These are phyloP conservation scores for Dasypogon diadema DNA, from an alignment of 2,888 invertebrate genomes.

Conservation along the genomic window DNA sequence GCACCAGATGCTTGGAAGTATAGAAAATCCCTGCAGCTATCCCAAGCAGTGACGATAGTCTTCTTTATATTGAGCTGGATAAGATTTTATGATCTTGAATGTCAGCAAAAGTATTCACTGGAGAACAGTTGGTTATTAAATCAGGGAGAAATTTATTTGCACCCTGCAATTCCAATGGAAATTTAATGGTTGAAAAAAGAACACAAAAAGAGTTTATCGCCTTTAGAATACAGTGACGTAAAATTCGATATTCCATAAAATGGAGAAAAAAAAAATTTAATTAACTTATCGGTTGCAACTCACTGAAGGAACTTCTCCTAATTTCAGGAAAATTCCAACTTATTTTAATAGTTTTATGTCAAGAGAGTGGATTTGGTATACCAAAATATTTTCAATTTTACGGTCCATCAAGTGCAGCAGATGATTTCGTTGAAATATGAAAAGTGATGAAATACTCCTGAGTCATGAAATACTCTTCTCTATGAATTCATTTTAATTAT, in stretches of 20 bases:
- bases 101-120: slow-evolving; percentile 12
- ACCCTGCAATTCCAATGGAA: neutral
- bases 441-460: no score
- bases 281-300: slow-evolving; percentile 4
- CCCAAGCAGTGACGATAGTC: neutral
- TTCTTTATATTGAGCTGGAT: slow-evolving; percentile 18
- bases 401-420: no score
- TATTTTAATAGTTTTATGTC: no score
- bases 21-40: neutral
- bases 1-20: slow-evolving; percentile 20
- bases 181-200: neutral
- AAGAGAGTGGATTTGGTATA: no score
- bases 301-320: no score
- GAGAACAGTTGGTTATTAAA: slow-evolving; percentile 21
- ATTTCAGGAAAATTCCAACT: no score
- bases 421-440: no score
- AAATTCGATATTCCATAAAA: slow-evolving; percentile 18
- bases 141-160: neutral
- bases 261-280: slow-evolving; percentile 3
- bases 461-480: no score
- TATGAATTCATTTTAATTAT: no score
- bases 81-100: slow-evolving; percentile 25
- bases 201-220: neutral
- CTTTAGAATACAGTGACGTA: neutral
- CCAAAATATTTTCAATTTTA: no score